phyloP scores from a whole-genome alignment of 2,888 invertebrate species.

The Aphodius sticticus region DNA sequence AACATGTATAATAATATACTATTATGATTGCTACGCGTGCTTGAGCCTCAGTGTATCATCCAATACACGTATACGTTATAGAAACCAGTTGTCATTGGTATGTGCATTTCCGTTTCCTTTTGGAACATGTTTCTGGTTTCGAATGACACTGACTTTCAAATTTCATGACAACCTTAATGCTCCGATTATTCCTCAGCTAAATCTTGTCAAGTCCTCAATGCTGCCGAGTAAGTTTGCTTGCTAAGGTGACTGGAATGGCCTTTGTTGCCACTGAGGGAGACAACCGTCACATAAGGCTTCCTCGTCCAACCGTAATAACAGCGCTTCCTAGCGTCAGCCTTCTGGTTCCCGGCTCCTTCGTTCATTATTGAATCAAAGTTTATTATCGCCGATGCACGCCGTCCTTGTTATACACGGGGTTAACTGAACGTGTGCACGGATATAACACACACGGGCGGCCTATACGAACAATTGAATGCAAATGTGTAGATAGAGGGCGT shows the following conservation, averaged over 20 bases:
- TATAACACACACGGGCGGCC: conserved; percentile 12
- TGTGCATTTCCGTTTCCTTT: no score
- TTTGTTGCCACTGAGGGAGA: neutral
- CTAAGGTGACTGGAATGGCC: neutral
- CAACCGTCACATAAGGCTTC: neutral
- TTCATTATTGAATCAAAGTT: conserved; percentile 16
- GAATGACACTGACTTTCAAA: no score
- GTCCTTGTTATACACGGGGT: neutral
- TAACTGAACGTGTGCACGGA: conserved; percentile 14
- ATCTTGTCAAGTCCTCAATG: neutral
- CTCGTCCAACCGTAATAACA: neutral
- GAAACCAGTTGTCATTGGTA: no score
- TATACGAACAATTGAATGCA: conserved; percentile 24
- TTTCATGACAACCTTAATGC: no score
- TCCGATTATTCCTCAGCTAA: no score
- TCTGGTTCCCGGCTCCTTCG: neutral
- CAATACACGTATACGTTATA: no score
- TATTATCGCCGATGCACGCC: neutral
- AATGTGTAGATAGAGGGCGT: conserved; percentile 19
- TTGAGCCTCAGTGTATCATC: no score
- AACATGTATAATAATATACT: no score
- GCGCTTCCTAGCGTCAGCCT: neutral
- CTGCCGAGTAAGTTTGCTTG: neutral
- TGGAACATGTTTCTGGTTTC: no score
- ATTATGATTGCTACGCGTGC: no score